Evolutionary conservation across 2,797 vertebrate species (phyloP).

Genomic region (Numenius phaeopus): DNA sequence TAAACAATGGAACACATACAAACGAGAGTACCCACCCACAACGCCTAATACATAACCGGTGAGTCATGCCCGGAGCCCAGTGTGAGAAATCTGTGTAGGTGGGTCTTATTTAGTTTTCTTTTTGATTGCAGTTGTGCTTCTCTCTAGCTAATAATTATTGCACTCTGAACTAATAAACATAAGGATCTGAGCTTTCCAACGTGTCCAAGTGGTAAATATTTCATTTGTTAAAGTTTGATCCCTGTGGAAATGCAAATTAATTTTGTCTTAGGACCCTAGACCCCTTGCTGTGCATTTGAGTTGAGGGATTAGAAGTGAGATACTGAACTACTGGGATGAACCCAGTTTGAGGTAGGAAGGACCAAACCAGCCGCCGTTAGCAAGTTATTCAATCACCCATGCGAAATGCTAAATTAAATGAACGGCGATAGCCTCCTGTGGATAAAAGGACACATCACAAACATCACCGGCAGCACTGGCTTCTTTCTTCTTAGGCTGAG

Average conservation of each 20-base stretch:
- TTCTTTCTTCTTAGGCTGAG: not conserved
- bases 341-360: not conserved
- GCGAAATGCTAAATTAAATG: not conserved
- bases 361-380: not conserved
- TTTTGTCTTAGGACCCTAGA: not conserved
- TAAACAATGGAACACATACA: conserved; percentile 61
- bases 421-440: accelerated
- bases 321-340: not conserved
- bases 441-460: not conserved
- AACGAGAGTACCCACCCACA: conserved; percentile 57
- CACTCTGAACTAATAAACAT: conserved; percentile 37
- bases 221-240: not conserved
- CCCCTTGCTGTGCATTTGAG: not conserved
- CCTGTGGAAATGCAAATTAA: not conserved
- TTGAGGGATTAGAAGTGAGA: not conserved
- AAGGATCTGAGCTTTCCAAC: conserved; percentile 21
- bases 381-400: not conserved
- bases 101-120: conserved; percentile 47
- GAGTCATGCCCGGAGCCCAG: conserved; percentile 55
- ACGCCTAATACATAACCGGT: conserved; percentile 45
- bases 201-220: not conserved
- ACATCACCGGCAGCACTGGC: not conserved
- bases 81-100: conserved; percentile 62
- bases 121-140: conserved; percentile 38
- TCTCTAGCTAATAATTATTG: conserved; percentile 52